Percentiles rank a stretch among this genome's conserved stretches.
phyloP scores from a whole-genome alignment of 1,140 invertebrate species.

The Hyposmocoma kahamanoa region DNA sequence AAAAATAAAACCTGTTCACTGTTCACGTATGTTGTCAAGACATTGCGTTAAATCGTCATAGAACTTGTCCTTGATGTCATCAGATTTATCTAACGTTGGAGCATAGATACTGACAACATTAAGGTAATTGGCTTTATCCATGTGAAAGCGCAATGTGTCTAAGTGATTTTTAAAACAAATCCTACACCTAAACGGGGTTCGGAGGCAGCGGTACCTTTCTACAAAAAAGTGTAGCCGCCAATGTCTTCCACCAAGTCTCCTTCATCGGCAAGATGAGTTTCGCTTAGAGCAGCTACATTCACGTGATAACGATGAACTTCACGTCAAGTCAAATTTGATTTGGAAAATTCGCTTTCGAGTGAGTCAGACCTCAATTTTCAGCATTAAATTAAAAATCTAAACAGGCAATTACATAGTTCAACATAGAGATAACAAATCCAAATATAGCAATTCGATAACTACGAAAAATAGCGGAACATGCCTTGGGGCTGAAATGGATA shows the following conservation, averaged over 20 bases:
- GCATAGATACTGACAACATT: slow-evolving; percentile 9
- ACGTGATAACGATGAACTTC: slow-evolving; percentile 22
- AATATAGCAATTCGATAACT: too few relatives aligned
- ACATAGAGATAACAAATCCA: too few relatives aligned
- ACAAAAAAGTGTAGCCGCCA: slow-evolving; percentile 12
- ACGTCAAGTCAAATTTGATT: too few relatives aligned
- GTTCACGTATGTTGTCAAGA: slow-evolving; percentile 10
- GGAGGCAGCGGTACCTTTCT: slow-evolving; percentile 5
- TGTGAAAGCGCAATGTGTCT: neutral
- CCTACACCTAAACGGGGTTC: slow-evolving; percentile 4
- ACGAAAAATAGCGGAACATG: too few relatives aligned
- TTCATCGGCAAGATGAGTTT: slow-evolving; percentile 22
- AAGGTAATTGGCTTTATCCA: slow-evolving; percentile 5
- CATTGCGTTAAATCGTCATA: slow-evolving; percentile 6
- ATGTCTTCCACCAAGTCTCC: slow-evolving; percentile 17
- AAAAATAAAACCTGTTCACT: slow-evolving; percentile 21
- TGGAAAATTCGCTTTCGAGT: too few relatives aligned
- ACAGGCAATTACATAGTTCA: too few relatives aligned
- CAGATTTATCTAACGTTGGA: slow-evolving; percentile 8
- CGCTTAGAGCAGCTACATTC: slow-evolving; percentile 23
- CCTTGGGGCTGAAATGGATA: too few relatives aligned
- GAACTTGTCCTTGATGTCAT: slow-evolving; percentile 9
- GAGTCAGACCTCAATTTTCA: too few relatives aligned
- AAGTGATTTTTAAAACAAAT: slow-evolving; percentile 5
- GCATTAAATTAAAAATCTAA: too few relatives aligned